phyloP scores from a whole-genome alignment of 1,140 invertebrate species.

The Hyles vespertilio region DNA sequence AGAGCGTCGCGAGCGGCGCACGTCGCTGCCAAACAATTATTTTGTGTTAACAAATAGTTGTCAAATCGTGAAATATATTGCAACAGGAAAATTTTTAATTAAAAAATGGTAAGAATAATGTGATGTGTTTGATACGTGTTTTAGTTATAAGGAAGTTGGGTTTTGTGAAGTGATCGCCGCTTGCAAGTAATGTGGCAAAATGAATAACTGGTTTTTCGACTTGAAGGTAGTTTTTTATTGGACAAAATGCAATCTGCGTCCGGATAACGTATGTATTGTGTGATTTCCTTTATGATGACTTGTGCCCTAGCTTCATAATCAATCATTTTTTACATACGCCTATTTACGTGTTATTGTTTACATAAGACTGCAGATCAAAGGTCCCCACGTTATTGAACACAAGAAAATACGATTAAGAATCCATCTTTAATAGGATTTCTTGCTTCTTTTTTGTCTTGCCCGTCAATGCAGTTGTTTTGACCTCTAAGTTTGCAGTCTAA shows the following conservation, averaged over 20 bases:
- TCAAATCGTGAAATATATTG: not conserved
- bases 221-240: constrained; percentile 4
- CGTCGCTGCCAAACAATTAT: constrained; percentile 6
- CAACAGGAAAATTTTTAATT: not conserved
- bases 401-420: no score
- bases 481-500: no score
- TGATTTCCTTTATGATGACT: not conserved
- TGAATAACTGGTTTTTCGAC: not conserved
- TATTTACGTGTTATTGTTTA: no score
- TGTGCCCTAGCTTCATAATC: no score
- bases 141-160: constrained; percentile 2
- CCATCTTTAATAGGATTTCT: no score
- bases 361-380: no score
- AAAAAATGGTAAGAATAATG: not conserved
- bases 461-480: no score
- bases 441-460: no score
- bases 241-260: not conserved
- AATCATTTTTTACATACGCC: no score
- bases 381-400: no score
- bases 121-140: constrained; percentile 5
- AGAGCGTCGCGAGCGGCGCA: constrained; percentile 28
- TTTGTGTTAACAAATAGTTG: not conserved
- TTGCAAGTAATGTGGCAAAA: not conserved
- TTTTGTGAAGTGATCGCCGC: constrained; percentile 5
- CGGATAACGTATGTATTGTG: not conserved